Base-by-base conservation (phyloP, 2,888 invertebrate genomes). In the Drosophila falleni region DNA sequence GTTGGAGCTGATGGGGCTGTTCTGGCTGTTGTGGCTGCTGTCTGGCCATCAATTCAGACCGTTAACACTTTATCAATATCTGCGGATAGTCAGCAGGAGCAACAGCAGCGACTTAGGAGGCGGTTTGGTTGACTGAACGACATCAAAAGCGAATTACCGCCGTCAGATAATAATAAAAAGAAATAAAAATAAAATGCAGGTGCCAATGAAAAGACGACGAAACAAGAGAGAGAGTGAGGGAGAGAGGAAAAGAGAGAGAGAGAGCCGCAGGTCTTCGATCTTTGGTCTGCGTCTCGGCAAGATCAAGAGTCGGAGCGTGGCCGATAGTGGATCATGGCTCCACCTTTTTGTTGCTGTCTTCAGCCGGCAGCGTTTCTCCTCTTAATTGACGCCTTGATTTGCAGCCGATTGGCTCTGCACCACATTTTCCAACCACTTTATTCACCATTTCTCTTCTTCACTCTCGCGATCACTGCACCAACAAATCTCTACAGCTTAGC, bases 351-450 rank as follows among this genome's bases (percentile, higher is more conserved):
- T 70, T 80, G 80, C 78, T 70, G 64, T 37, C 55, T 58, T 55
- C 46, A 31, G 79, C 68, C 63, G 67, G 51, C 68, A 74, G 76
- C 61, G 78, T 73, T 79, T 72, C 74, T 66, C 51, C 62, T 50
- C 76, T 80, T 78, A 78, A 78, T 78, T 75, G 78, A 78, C 78
- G 78, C 80, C 80, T 78, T 79, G 80, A 76, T 75, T 80, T 79
- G 69, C 69, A 67, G 59, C 66, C 80, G 69, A 79, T 77, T 78
- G 65, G 78, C 56, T 62, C 37, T 56, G 65, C 74, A 62, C 55
- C 58, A 56, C 62, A 62, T 66, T 78, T 66, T 41, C 41, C 54
- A 16, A n/a, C 11, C 33, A 19, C 35, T 53, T 26, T 44, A 37
- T 10, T n/a, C 41, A 26, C 15, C 23, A 9, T 39, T 31, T 42